A percentile compares a stretch with the other conserved stretches of the same genome.
phyloP scores from a whole-genome alignment of 2,888 invertebrate genomes.

The Chydorus sphaericus region DNA sequence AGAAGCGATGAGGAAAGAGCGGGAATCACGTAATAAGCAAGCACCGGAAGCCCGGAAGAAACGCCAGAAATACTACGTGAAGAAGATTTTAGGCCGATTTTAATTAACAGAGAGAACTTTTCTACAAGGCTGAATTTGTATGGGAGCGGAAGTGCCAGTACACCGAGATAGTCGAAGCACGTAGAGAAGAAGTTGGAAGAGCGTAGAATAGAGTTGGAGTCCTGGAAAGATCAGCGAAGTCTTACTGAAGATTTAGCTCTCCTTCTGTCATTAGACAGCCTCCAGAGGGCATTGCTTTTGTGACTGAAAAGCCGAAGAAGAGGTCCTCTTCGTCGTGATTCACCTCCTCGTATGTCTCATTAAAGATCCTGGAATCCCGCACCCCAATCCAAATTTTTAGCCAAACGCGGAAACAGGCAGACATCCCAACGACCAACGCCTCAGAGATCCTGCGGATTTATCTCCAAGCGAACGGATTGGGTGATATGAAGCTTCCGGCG shows the following conservation, averaged over 20 bases:
- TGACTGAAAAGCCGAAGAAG: constrained; percentile 60
- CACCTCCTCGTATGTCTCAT: constrained; percentile 81
- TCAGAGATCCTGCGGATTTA: too few relatives aligned
- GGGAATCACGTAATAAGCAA: constrained; percentile 50
- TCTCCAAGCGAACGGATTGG: too few relatives aligned
- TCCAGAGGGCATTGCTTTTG: constrained; percentile 73
- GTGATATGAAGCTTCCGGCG: too few relatives aligned
- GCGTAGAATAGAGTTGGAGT: constrained; percentile 46
- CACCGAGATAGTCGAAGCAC: constrained; percentile 68
- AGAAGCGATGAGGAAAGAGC: constrained; percentile 64
- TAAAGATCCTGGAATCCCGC: constrained; percentile 75
- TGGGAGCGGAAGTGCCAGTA: constrained; percentile 79
- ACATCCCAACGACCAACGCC: constrained; percentile 78
- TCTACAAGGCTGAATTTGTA: constrained; percentile 74
- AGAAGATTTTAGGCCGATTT: constrained; percentile 83
- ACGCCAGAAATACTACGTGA: constrained; percentile 69
- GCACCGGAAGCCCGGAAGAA: constrained; percentile 57
- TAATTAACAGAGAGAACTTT: constrained; percentile 68
- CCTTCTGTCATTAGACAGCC: constrained; percentile 61
- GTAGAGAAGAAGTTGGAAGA: constrained; percentile 75
- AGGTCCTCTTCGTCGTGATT: constrained; percentile 65
- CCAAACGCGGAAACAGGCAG: constrained; percentile 74
- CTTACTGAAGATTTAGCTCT: constrained; percentile 85
- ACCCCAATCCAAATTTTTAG: constrained; percentile 74
- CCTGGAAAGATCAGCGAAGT: constrained; percentile 57